Evolutionary conservation across 2,888 invertebrate species (phyloP), one percentile per base, ranked within the genome.

Genomic region (Epicampocera succincta): DNA sequence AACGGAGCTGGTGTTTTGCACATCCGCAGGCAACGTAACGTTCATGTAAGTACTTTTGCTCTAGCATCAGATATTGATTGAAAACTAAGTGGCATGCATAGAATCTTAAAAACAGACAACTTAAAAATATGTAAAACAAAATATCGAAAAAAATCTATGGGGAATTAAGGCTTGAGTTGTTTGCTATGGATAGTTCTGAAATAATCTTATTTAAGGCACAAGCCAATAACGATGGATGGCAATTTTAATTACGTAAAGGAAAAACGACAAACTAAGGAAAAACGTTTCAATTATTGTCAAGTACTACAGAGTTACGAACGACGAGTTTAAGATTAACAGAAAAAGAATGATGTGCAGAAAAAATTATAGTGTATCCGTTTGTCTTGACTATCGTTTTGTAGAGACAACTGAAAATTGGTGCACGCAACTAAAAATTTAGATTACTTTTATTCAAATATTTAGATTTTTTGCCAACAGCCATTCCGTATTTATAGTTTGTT

Each of bases 191-290:
- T 54, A 44, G 11, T n/a, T 44, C 38, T 40, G 21, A 65, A 48
- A 58, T 65, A 2, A 40, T 65, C 38, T 66, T 48, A 21, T 58
- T 65, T 65, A 38, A 65, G 29, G 33, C 42, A 72, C 61, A 72
- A 61, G 73, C n/a, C 33, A 12, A 56, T 69, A 52, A 52, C 52
- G 50, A 72, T 19, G 29, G 42, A 72, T 19, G 29, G 42, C 15
- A 72, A 46, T 63, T 73, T 73, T 63, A 73, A 73, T 73, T 73
- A 54, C 21, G 63, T 21, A 29, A 44, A 61, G 29, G 13, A 17
- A 33, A 33, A 2, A 38, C n/a, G n/a, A n/a, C n/a, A n/a, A n/a
- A n/a, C n/a, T 15, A 1, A 29, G 29, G 17, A 17, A 13, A 52
- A 42, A 29, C 15, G 40, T 52, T 52, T 52, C 9, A 9, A 33